phyloP scores from a whole-genome alignment of 2,113 vertebrate species.

The Hemiscyllium ocellatum region DNA sequence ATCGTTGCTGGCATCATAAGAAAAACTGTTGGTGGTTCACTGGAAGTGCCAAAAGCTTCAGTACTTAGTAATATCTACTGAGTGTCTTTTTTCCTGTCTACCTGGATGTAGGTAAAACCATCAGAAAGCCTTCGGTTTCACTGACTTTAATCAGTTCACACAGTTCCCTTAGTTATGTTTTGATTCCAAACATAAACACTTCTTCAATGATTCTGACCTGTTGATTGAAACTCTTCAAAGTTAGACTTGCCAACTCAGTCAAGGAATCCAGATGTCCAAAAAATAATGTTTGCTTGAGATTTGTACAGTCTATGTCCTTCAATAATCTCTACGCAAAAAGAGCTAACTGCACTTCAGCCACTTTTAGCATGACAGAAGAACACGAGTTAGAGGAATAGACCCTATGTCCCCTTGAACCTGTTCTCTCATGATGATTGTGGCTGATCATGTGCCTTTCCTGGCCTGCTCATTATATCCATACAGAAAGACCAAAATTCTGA shows the following conservation, averaged over 20 bases:
- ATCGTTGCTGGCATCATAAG: not conserved
- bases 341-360: not conserved
- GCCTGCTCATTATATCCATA: not conserved
- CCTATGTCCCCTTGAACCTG: not conserved
- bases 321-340: not conserved
- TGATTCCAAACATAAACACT: not conserved
- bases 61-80: not conserved
- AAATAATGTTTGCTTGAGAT: not conserved
- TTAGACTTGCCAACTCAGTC: not conserved
- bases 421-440: not conserved
- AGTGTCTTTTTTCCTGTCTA: not conserved
- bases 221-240: not conserved
- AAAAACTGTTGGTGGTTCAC: not conserved
- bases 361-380: not conserved
- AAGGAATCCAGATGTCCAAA: not conserved
- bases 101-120: not conserved
- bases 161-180: not conserved
- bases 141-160: not conserved
- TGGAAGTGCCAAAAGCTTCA: not conserved
- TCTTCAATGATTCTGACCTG: not conserved
- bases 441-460: not conserved
- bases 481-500: not conserved
- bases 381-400: not conserved
- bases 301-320: not conserved
- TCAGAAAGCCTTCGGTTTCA: not conserved